Percentiles rank a stretch among this genome's conserved stretches.
Conservation (phyloP, 2,888 invertebrate genomes). For the Philereme transversata region DNA sequence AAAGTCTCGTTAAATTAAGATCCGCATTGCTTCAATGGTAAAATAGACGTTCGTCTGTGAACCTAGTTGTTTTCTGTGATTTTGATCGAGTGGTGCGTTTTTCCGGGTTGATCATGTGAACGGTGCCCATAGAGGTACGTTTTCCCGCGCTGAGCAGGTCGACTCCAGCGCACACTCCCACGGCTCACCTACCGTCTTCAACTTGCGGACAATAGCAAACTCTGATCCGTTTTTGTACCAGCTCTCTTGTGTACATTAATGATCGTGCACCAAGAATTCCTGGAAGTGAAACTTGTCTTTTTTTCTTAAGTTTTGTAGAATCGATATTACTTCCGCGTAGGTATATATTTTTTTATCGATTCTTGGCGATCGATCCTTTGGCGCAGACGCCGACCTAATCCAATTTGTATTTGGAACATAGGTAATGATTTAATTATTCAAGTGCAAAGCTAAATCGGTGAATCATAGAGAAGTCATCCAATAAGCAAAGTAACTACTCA, state of each 20-base stretch:
- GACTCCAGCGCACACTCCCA: slow-evolving; percentile 66
- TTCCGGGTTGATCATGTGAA: slow-evolving; percentile 58
- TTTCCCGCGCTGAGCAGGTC: slow-evolving; percentile 72
- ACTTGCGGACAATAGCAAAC: slow-evolving; percentile 68
- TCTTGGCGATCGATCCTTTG: slow-evolving; percentile 62
- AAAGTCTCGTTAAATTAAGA: slow-evolving; percentile 45
- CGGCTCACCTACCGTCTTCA: slow-evolving; percentile 71
- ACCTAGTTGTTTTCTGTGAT: slow-evolving; percentile 41
- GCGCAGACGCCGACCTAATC: slow-evolving; percentile 57
- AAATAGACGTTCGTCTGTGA: slow-evolving; percentile 36
- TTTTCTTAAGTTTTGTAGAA: slow-evolving; percentile 66
- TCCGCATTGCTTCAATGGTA: slow-evolving; percentile 36
- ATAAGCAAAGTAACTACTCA: slow-evolving; percentile 18
- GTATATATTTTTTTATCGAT: slow-evolving; percentile 51
- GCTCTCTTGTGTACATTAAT: slow-evolving; percentile 70
- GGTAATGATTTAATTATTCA: slow-evolving; percentile 37
- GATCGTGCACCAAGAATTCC: slow-evolving; percentile 67
- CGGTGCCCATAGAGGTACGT: slow-evolving; percentile 51
- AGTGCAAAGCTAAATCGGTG: slow-evolving; percentile 36
- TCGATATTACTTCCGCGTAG: slow-evolving; percentile 67
- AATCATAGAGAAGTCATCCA: slow-evolving; percentile 37
- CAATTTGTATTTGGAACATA: slow-evolving; percentile 57
- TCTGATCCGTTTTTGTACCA: slow-evolving; percentile 67
- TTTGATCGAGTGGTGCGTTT: slow-evolving; percentile 40
- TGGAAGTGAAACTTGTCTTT: slow-evolving; percentile 73